Conservation (phyloP, 92 coral and sea anemone species). For the Palythoa heliodiscus region DNA sequence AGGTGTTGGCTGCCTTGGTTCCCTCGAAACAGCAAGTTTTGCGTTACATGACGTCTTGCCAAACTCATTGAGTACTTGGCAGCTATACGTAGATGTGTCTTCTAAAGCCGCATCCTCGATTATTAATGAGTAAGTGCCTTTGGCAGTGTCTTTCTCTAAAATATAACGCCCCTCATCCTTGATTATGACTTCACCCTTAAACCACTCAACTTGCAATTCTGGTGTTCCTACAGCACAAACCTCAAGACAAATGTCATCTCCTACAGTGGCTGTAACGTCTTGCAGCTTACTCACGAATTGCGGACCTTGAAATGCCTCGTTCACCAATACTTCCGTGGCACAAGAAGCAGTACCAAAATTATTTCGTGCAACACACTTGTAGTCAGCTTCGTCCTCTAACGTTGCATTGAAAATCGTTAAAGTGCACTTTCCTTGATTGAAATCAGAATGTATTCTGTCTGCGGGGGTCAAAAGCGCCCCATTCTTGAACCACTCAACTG, state of each 20-base stretch:
- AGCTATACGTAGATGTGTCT: conserved; percentile 67
- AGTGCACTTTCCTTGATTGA: conserved; percentile 61
- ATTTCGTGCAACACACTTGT: conserved; percentile 84
- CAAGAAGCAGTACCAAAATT: conserved; percentile 82
- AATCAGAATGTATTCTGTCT: conserved; percentile 60
- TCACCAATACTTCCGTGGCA: conserved; percentile 81
- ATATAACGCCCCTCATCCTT: conserved; percentile 73
- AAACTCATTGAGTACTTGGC: conserved; percentile 57
- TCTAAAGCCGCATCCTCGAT: conserved; percentile 56
- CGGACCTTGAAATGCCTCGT: conserved; percentile 65
- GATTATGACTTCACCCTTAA: conserved; percentile 58
- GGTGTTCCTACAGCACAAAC: conserved; percentile 74
- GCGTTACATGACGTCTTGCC: conserved; percentile 81
- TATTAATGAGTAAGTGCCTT: conserved; percentile 68
- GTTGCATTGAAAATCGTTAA: conserved; percentile 56
- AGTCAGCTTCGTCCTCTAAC: conserved; percentile 91
- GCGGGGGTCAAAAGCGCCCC: conserved; percentile 67
- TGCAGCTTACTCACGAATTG: conserved; percentile 69
- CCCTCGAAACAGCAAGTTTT: conserved; percentile 57
- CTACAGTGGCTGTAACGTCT: conserved; percentile 62
- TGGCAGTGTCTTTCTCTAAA: conserved; percentile 66
- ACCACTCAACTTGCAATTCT: conserved; percentile 79
- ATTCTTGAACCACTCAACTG: conserved; percentile 90
- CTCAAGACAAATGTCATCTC: conserved; percentile 68
- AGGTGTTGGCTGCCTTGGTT: conserved; percentile 33